Base-by-base conservation (phyloP, 1,140 invertebrate species). In the Myzus persicae region DNA sequence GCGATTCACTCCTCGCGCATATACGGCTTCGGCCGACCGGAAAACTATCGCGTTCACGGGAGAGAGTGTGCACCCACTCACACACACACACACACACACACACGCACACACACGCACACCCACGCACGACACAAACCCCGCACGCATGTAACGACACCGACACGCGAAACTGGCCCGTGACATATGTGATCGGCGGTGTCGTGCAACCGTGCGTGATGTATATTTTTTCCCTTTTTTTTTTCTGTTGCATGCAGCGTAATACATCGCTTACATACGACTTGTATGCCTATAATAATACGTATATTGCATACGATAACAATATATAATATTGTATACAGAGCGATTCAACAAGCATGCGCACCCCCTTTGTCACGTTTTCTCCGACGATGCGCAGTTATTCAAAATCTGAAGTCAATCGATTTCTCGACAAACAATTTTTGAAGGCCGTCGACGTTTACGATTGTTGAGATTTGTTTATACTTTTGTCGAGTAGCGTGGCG, bases 141-240 rank as follows among this genome's bases (percentile, higher is more conserved):
- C 76, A 81, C 11, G n/a, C 67, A 76, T 36, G 5, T 14, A 76
- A 36, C 11, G 11, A n/a, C 42, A 44, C 76, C n/a, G 36, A 38
- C 76, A 36, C 36, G 36, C 76, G 14, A 36, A 44, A 44, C 24
- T 26, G 82, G 40, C 40, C 40, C 26, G 40, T 24, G 40, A 42
- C 38, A 85, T 67, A 67, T 44, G 82, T 85, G 82, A 85, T 84
- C 42, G 84, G 84, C 31, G 31, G 42, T 46, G 42, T 44, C 84
- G 84, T 44, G 84, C 84, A 44, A 87, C 38, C 84, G 84, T 87
- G 84, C 84, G 42, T 87, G 84, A 42, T 9, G 59, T 67, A 67
- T 31, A 84, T 84, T 84, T 42, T 84, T 84, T 40, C 31, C 54
- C 9, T 31, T 14, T 11, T 59, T 59, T 59, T 59, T 26, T 67